Percentiles rank a stretch among this genome's conserved stretches.
phyloP scores from a whole-genome alignment of 2,797 vertebrate genomes.

The Tarsius wallacei region DNA sequence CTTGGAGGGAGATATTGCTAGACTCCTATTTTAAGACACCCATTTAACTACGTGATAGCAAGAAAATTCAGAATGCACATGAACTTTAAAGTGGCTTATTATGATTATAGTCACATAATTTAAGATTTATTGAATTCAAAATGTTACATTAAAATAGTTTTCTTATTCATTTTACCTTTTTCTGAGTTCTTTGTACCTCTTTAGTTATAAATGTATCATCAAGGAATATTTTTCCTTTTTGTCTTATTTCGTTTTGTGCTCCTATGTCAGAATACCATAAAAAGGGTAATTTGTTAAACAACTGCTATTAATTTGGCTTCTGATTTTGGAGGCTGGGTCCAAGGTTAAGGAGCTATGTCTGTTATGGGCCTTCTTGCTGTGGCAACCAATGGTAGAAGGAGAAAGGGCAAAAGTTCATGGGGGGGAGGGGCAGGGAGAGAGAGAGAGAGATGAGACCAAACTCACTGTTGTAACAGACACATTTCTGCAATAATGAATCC shows the following conservation, averaged over 20 bases:
- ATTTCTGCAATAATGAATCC: too few relatives aligned
- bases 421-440: neutral
- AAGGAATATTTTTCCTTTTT: slow-evolving; percentile 34
- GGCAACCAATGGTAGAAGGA: neutral
- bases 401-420: neutral
- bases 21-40: neutral
- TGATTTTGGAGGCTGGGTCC: neutral
- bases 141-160: neutral
- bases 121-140: slow-evolving; percentile 20
- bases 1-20: neutral
- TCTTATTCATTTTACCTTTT: neutral
- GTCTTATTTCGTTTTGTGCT: neutral
- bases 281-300: neutral
- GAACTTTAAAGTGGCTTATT: neutral
- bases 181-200: neutral
- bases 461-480: neutral
- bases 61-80: neutral
- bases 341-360: fast-evolving
- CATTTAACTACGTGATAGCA: neutral
- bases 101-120: neutral
- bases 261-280: neutral
- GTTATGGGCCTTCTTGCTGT: neutral
- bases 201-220: neutral
- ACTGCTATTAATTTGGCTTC: neutral
- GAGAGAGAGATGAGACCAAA: neutral